Base-by-base conservation (phyloP, 2,888 invertebrate species). In the Mimachlamys varia region DNA sequence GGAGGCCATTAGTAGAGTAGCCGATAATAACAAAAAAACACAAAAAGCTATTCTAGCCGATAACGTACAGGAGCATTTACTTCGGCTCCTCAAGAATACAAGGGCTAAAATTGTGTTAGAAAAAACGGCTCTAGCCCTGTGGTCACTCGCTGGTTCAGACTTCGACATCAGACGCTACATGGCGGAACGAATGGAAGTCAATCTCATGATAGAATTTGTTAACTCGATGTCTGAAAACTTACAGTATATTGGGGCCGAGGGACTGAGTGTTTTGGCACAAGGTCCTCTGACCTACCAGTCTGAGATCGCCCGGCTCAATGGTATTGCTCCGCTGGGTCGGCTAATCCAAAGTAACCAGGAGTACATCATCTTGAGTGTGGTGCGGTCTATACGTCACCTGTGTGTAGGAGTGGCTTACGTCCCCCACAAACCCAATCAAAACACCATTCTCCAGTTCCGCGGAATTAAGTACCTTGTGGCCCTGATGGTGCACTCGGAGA, bases 181-280 rank as follows among this genome's bases (percentile, higher is more conserved):
- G 95, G 96, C 96, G 0, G 94, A 93, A 87, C 94, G 94, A 87
- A 96, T 96, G 91, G 96, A 96, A 10, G 96, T 96, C 88, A 94
- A 94, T 27, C 93, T 95, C 38, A 92, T 96, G 49, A 95, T 96
- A 49, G 96, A 96, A 91, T 96, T 96, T 94, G 93, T 96, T 13
- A 95, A 95, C 90, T 95, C 96, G 27, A 91, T 95, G 91, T 95
- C 95, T 22, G 96, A 96, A 89, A 94, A 95, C 89, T 95, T 96
- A 27, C 96, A 96, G 92, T 95, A 92, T 55, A 96, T 96, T 89
- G 96, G 96, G 27, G 96, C 96, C 22, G 96, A 96, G 92, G 96
- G 95, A 0, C 91, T 96, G 12, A 96, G 95, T 13, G 96, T 96
- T 1, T 92, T 96, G 37, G 96, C 96, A 17, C 95, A 95, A 90